Evolutionary conservation across 2,113 vertebrate species (phyloP), one percentile per base, ranked within the genome.

Genomic region (Podilymbus podiceps): DNA sequence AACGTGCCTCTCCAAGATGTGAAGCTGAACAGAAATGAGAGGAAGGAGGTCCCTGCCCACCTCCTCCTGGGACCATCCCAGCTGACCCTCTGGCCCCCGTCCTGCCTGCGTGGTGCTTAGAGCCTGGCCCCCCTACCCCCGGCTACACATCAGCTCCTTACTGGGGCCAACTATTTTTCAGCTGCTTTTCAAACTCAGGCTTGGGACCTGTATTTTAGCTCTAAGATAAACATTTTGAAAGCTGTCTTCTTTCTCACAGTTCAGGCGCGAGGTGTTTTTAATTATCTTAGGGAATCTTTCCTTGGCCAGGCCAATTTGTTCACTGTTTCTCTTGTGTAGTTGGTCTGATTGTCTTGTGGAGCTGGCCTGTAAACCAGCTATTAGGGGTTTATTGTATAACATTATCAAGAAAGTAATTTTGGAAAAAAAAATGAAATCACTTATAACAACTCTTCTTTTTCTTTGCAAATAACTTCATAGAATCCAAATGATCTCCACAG

Each of bases 271-370:
- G 77, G 87, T 94, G 94, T 69, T 95, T 95, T 91, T 67, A 91
- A 95, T 97, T 95, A 96, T 92, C 69, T 91, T 60, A 86, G 77
- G 91, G 85, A 95, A 95, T 69, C 64, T 95, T 95, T 89, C 78
- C 77, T 96, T 85, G 73, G 53, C 91, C 77, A 82, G 77, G 87
- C 89, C 56, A 69, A 94, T 88, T 94, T 92, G 80, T 92, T 94
- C 94, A 75, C 93, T 92, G 52, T 92, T 94, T 87, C 91, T 92
- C 64, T 91, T 62, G 62, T 63, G 58, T 66, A 68, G 71, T 42
- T 77, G 33, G 33, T 73, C 71, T 83, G 71, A 82, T 89, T 89
- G 60, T 83, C 77, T 79, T 79, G 66, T 33, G 50, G 76, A 93
- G 42, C 79, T 94, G 87, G 84, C 80, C 80, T 47, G 44, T 87